phyloP scores from a whole-genome alignment of 2,797 vertebrate genomes.

The Serranus cabrilla region DNA sequence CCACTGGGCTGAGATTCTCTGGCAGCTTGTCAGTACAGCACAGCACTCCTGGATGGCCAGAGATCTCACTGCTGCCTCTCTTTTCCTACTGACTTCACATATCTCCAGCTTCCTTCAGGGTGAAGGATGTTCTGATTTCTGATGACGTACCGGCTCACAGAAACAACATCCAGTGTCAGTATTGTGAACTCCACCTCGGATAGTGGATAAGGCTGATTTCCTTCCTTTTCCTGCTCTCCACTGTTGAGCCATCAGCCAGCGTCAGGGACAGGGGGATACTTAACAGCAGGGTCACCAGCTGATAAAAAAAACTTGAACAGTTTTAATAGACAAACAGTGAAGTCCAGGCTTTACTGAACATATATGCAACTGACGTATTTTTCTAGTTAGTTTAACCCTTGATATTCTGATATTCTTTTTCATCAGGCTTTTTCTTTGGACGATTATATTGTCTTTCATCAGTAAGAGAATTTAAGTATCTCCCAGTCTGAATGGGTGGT shows the following conservation, averaged over 20 bases:
- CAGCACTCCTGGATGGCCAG: conserved; percentile 29
- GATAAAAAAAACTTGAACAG: neutral
- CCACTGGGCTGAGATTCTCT: conserved; percentile 55
- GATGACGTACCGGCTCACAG: conserved; percentile 6
- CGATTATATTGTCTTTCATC: no score
- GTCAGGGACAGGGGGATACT: neutral
- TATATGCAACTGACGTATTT: no score
- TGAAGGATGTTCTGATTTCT: conserved; percentile 38
- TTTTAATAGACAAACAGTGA: no score
- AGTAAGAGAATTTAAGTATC: no score
- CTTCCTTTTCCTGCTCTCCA: conserved; percentile 7
- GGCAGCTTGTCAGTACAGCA: conserved; percentile 60
- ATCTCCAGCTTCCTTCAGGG: conserved; percentile 29
- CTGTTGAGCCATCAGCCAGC: neutral
- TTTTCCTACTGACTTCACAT: conserved; percentile 26
- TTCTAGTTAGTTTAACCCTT: no score
- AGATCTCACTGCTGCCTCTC: conserved; percentile 22
- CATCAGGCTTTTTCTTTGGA: no score
- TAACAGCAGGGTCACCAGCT: neutral
- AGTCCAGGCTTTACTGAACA: no score
- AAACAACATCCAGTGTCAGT: conserved; percentile 27
- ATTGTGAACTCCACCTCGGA: conserved; percentile 7
- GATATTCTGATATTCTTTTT: no score
- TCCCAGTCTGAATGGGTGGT: neutral
- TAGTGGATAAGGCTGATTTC: conserved; percentile 33